Evolutionary conservation across 2,797 vertebrate species (phyloP), one percentile per base, ranked within the genome.

Genomic region (Enteromius mattozi): DNA sequence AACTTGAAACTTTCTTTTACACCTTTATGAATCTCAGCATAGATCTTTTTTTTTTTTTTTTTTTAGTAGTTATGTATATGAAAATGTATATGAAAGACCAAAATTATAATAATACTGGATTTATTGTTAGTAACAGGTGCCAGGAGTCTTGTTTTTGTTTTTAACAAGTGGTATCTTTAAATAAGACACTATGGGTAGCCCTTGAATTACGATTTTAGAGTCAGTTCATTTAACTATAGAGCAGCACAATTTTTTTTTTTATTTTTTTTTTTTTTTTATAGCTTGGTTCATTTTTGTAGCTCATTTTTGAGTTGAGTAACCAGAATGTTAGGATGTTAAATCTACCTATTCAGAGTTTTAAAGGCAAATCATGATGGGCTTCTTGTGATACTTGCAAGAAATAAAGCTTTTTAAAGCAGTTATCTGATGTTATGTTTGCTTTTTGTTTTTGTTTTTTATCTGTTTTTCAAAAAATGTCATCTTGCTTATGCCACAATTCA

Each of bases 1-100:
- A 91, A 96, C 96, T 95, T 94, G 94, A 96, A 95, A 79, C 40
- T 1, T 91, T 90, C 87, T 92, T 88, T 90, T 83, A 70, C 72
- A 16, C 54, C 72, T 61, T 68, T 88, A 87, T 90, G 86, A 86
- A 88, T 86, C 59, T 77, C 47, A 68, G 83, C 56, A 86, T 68
- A 61, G 88, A 88, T 35, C 30, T 86, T 72, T 78, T 61, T 27
- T 59, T 68, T 33, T 61, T 19, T 61, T 69, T 35, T 77, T 79
- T 86, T 88, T 35, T 78, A 81, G 90, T 92, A 92, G 90, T 93
- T 91, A 91, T 94, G 87, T 93, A 90, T 92, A 91, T 92, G 86
- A 85, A 88, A 88, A 81, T 93, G 85, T 94, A 92, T 93, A 92
- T 92, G 88, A 90, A 91, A 93, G 89, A 94, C 92, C 93, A 94